Percentiles rank a stretch among this genome's conserved stretches.
phyloP scores from a whole-genome alignment of 2,888 invertebrate genomes.

The Euplexia lucipara region DNA sequence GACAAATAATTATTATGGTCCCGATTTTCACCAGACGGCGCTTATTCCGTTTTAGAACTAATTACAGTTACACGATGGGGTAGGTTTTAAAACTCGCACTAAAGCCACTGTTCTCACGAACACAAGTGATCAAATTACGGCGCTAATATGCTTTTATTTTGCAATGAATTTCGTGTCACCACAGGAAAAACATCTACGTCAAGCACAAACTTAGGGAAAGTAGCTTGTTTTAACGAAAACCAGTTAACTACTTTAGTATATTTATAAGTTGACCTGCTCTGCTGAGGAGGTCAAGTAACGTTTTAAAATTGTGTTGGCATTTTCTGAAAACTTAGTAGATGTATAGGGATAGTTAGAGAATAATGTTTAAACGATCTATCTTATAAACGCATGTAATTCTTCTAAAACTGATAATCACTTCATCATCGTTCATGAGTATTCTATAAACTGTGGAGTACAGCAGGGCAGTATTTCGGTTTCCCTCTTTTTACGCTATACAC shows the following conservation, averaged over 20 bases:
- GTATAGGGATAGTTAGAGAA: neutral
- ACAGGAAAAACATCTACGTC: conserved; percentile 7
- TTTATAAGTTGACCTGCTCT: conserved; percentile 52
- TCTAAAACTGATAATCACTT: too few species aligned
- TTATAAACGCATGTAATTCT: too few species aligned
- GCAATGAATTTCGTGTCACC: conserved; percentile 2
- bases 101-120: too few species aligned
- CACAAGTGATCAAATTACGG: neutral
- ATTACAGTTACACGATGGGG: too few species aligned
- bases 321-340: conserved; percentile 7
- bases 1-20: neutral
- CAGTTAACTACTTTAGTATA: conserved; percentile 41
- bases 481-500: too few species aligned
- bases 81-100: too few species aligned
- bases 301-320: neutral
- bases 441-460: too few species aligned
- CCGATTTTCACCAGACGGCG: too few species aligned
- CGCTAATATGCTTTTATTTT: conserved; percentile 20
- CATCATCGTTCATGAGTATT: too few species aligned
- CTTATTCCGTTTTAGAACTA: too few species aligned
- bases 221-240: conserved; percentile 49
- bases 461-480: too few species aligned
- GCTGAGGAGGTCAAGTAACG: conserved; percentile 38
- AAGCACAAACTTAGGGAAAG: conserved; percentile 48
- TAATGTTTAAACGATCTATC: too few species aligned